Conservation (phyloP, 2,113 vertebrate species). For the Gobius niger region DNA sequence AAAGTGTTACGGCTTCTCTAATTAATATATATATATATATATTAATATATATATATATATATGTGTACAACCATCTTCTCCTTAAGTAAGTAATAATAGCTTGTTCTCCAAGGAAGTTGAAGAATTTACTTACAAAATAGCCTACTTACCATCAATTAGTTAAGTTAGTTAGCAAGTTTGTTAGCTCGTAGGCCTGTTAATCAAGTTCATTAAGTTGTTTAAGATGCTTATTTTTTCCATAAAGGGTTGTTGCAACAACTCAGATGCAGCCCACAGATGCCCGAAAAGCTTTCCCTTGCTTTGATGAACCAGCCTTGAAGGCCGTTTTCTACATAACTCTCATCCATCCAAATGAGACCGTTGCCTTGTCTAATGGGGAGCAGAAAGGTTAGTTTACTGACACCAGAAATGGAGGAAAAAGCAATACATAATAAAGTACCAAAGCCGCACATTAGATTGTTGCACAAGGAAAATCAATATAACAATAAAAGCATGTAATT, state of each 20-base stretch:
- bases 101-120: too few species aligned
- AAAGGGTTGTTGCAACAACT: slow-evolving; percentile 77
- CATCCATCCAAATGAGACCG: slow-evolving; percentile 52
- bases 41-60: too few species aligned
- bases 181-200: too few species aligned
- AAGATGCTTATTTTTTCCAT: not conserved
- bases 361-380: slow-evolving; percentile 74
- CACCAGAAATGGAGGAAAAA: not conserved
- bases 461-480: not conserved
- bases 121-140: too few species aligned
- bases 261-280: slow-evolving; percentile 80
- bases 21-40: too few species aligned
- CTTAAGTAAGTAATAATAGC: too few species aligned
- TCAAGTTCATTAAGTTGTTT: not conserved
- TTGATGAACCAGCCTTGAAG: slow-evolving; percentile 80
- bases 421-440: not conserved
- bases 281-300: slow-evolving; percentile 79
- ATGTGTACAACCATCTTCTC: too few species aligned
- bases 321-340: slow-evolving; percentile 76
- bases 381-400: slow-evolving; percentile 35
- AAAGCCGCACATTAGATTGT: not conserved
- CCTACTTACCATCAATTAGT: too few species aligned
- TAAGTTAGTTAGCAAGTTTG: too few species aligned
- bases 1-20: too few species aligned
- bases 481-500: not conserved